Conservation (phyloP, 2,888 invertebrate species). For the Atethmia centrago region DNA sequence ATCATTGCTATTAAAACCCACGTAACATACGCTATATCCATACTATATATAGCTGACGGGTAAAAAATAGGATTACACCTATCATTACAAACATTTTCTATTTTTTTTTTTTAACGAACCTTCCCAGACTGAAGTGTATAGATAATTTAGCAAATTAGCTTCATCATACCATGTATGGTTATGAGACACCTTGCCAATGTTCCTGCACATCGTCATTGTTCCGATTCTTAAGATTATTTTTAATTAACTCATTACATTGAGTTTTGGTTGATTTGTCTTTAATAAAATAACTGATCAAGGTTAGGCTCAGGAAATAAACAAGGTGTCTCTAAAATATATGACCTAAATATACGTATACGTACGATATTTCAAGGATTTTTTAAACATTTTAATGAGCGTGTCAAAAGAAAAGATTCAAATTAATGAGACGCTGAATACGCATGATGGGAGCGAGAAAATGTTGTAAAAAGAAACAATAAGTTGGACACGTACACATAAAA, state of each 20-base stretch:
- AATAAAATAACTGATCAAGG: constrained; percentile 27
- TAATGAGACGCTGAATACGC: constrained; percentile 27
- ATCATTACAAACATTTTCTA: too few relatives aligned
- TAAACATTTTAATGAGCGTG: constrained; percentile 23
- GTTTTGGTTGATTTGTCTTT: constrained; percentile 2
- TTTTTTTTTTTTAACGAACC: too few relatives aligned
- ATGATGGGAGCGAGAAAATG: constrained; percentile 6
- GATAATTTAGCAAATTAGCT: constrained; percentile 60
- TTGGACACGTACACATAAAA: constrained; percentile 16
- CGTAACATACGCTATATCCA: constrained; percentile 41
- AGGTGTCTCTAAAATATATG: constrained; percentile 17
- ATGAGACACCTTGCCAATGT: constrained; percentile 52
- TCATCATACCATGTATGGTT: constrained; percentile 39
- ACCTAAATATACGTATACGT: neutral
- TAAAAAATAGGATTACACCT: constrained; percentile 58
- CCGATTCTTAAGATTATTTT: constrained; percentile 31
- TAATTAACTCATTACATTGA: constrained; percentile 29
- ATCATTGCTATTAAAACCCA: constrained; percentile 49
- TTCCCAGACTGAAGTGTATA: constrained; percentile 54
- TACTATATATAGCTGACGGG: constrained; percentile 54
- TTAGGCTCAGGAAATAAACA: constrained; percentile 14
- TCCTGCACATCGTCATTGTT: constrained; percentile 35
- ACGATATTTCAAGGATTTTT: constrained; percentile 33
- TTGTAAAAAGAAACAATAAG: constrained; percentile 14
- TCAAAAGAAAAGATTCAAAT: constrained; percentile 22